phyloP scores from a whole-genome alignment of 1,140 invertebrate species.

The Drosophila azteca region DNA sequence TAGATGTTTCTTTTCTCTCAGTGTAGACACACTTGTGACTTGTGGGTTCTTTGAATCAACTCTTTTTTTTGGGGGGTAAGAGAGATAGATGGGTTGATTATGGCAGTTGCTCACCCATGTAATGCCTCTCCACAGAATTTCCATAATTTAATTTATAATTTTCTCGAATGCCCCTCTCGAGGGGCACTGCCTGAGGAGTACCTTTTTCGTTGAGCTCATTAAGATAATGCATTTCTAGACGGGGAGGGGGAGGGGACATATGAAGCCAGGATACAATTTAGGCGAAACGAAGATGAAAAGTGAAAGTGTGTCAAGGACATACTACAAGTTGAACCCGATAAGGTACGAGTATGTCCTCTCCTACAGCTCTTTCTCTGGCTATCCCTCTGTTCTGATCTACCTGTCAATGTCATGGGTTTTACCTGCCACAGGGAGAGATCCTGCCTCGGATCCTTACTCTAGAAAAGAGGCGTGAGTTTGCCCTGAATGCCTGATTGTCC shows the following conservation, averaged over 20 bases:
- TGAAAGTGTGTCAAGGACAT: constrained; percentile 39
- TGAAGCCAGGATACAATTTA: not conserved
- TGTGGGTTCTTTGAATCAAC: too few species aligned
- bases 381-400: not conserved
- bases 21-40: too few species aligned
- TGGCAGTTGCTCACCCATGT: constrained; percentile 42
- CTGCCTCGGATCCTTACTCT: not conserved
- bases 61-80: not conserved
- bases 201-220: constrained; percentile 36
- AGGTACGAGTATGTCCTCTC: too few species aligned
- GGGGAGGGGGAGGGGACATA: not conserved
- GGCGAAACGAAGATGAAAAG: constrained; percentile 34
- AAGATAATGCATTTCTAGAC: constrained; percentile 28
- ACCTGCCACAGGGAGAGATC: too few species aligned
- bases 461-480: not conserved
- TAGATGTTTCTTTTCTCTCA: too few species aligned
- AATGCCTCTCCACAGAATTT: constrained; percentile 40
- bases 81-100: not conserved
- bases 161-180: not conserved
- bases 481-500: constrained; percentile 3
- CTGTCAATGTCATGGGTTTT: too few species aligned
- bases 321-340: too few species aligned
- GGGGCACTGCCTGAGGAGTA: too few species aligned
- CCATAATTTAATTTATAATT: constrained; percentile 40
- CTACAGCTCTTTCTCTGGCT: not conserved